Conservation (phyloP, 2,888 invertebrate species). For the Prionchulus punctatus region DNA sequence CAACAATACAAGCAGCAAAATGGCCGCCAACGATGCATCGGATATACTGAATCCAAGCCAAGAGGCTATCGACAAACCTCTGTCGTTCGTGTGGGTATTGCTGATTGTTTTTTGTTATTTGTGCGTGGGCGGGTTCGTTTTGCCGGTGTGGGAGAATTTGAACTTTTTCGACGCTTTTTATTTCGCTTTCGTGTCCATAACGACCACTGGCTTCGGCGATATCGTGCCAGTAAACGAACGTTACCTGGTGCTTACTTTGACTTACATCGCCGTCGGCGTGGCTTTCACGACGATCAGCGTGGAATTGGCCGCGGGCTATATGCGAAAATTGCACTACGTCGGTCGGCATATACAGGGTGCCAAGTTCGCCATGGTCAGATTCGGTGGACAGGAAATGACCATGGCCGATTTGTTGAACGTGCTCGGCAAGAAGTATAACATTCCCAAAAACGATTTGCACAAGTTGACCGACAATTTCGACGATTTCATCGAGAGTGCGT, state of each 20-base stretch:
- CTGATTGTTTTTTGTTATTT: background rate
- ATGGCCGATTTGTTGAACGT: background rate
- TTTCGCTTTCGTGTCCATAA: background rate
- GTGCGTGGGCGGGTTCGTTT: background rate
- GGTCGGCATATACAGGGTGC: background rate
- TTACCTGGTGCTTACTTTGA: background rate
- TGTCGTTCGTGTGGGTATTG: background rate
- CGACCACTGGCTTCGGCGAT: conserved; percentile 1
- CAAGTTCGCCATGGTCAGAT: background rate
- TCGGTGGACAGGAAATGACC: background rate
- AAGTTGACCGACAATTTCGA: background rate
- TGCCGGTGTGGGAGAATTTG: conserved; percentile 1
- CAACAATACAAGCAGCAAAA: no score
- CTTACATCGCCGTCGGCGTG: background rate
- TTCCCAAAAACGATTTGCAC: background rate
- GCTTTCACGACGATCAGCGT: background rate
- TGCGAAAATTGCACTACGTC: conserved; percentile 3
- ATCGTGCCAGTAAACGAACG: background rate
- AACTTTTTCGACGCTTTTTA: conserved; percentile 4
- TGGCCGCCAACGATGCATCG: no score
- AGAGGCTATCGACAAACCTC: background rate
- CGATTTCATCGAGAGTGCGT: background rate
- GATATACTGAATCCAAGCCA: no score
- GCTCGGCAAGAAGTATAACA: background rate
- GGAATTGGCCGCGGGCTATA: background rate